Conservation (phyloP, 2,888 invertebrate species). For the Phyllotreta striolata region DNA sequence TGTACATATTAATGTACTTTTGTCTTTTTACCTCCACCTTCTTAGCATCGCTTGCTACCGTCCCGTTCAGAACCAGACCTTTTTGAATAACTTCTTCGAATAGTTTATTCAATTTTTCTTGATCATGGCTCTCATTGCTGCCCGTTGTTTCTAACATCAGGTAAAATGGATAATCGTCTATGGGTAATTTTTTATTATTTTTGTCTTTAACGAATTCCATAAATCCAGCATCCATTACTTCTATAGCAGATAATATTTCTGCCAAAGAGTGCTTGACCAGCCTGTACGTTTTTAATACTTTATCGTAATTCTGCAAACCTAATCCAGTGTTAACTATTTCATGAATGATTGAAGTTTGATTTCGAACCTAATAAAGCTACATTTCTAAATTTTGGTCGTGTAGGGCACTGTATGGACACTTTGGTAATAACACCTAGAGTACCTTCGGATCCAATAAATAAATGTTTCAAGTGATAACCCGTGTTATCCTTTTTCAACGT, state of each 20-base stretch:
- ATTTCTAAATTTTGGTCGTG: constrained; percentile 67
- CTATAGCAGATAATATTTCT: constrained; percentile 94
- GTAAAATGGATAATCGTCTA: constrained; percentile 79
- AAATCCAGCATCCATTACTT: constrained; percentile 86
- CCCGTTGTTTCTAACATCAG: constrained; percentile 88
- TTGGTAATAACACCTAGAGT: constrained; percentile 94
- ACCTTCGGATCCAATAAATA: constrained; percentile 97
- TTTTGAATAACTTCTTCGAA: constrained; percentile 75
- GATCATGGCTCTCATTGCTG: constrained; percentile 82
- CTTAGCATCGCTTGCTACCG: constrained; percentile 78
- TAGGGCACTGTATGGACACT: constrained; percentile 87
- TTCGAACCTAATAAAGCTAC: constrained; percentile 48
- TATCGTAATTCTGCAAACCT: constrained; percentile 80
- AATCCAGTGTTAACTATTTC: constrained; percentile 29
- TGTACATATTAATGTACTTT: background rate
- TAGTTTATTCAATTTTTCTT: constrained; percentile 82
- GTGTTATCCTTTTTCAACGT: constrained; percentile 96
- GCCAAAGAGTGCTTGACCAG: constrained; percentile 78
- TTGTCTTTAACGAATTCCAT: constrained; percentile 71
- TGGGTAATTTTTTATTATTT: constrained; percentile 68
- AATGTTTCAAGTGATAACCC: constrained; percentile 93
- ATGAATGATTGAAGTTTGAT: background rate
- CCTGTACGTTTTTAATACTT: constrained; percentile 78
- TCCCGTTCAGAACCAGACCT: constrained; percentile 81
- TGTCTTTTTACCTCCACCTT: constrained; percentile 72